Percentiles rank a stretch among this genome's conserved stretches.
These are phyloP conservation scores for Drosophila kambysellisi DNA, from an alignment of 2,888 invertebrate genomes.

Conservation along the genomic window DNA sequence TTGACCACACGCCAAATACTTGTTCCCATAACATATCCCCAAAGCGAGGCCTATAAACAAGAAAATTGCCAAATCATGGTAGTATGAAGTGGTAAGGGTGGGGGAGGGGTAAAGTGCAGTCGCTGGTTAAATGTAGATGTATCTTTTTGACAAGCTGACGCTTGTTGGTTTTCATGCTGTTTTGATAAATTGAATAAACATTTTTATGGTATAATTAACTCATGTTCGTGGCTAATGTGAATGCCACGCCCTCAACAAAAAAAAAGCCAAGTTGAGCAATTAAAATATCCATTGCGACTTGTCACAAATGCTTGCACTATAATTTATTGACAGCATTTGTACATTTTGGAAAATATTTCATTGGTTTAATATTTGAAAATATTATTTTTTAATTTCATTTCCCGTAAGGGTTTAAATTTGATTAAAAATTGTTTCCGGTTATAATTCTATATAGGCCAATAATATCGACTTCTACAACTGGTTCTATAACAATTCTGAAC, in stretches of 20 bases:
- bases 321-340: slow-evolving; percentile 11
- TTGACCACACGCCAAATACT: slow-evolving; percentile 47
- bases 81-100: neutral
- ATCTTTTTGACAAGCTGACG: slow-evolving; percentile 64
- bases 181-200: slow-evolving; percentile 70
- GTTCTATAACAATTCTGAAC: neutral
- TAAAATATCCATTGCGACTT: slow-evolving; percentile 30
- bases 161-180: slow-evolving; percentile 59
- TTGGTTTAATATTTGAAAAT: neutral
- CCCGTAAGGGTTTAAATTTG: fast-evolving
- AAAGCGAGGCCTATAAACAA: slow-evolving; percentile 21
- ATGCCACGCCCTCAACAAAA: slow-evolving; percentile 43
- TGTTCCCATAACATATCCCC: slow-evolving; percentile 25
- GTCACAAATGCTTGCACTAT: slow-evolving; percentile 5
- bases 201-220: slow-evolving; percentile 66
- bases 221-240: slow-evolving; percentile 68
- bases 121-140: slow-evolving; percentile 43
- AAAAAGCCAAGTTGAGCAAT: slow-evolving; percentile 6
- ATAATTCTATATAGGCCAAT: neutral
- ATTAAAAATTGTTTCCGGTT: neutral
- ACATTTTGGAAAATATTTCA: neutral
- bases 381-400: neutral
- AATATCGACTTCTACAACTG: neutral
- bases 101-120: slow-evolving; percentile 13
- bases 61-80: slow-evolving; percentile 62